Base-by-base conservation (phyloP, 2,797 vertebrate species). In the Diglossa cyanea region DNA sequence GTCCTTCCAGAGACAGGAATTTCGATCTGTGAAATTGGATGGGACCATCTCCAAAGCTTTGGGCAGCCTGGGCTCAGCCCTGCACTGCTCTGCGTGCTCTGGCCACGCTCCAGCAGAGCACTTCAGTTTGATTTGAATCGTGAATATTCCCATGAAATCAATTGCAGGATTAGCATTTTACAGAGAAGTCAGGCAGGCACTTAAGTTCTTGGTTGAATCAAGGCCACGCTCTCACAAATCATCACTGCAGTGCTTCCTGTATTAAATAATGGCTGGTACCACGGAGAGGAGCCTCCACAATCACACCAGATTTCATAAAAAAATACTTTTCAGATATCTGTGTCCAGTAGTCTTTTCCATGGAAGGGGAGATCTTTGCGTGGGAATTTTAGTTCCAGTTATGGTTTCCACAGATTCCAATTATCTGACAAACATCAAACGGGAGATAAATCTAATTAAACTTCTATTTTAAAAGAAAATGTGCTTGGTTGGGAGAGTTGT, bases 41-140 rank as follows among this genome's bases (percentile, higher is more conserved):
- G 86, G 86, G 74, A 63, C 57, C 37, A 17, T 68, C 53, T 89
- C 71, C 74, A 87, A 61, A 44, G 26, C 37, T 33, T 16, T 67
- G 81, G 63, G 57, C 23, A 4, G 53, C 0, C 0, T 79, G 74
- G 68, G 61, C 77, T 87, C 86, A 55, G 55, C 62, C 85, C 61
- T 45, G 82, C 58, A 3, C 15, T 13, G 40, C 35, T 76, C 47
- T 30, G 45, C 5, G 23, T 13, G 4, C 50, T 33, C 88, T 96
- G 95, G 95, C 94, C 68, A 31, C 40, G 90, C 84, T 95, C 95
- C 95, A 96, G 84, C 81, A 68, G 51, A 74, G 93, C 93, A 97
- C 90, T 96, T 95, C 60, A 54, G 18, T 82, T 91, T 94, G 77
- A 94, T 93, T 88, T 45, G 77, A 77, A 74, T 94, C 17, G 53